These are phyloP conservation scores for Tribolium freemani DNA, from an alignment of 2,888 invertebrate species.

Conservation along the genomic window DNA sequence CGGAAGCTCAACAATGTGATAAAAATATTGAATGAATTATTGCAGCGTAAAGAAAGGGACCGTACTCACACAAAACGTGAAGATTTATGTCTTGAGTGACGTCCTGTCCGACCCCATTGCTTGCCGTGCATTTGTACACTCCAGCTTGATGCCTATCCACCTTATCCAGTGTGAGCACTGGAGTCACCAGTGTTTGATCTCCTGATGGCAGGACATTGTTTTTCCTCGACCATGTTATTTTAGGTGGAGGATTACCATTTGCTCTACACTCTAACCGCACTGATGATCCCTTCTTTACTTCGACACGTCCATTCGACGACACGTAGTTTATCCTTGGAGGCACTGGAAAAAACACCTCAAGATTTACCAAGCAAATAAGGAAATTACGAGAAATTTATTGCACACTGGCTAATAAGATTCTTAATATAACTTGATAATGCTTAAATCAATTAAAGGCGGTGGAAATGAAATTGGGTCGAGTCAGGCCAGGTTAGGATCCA, in stretches of 20 bases:
- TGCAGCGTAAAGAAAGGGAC: slow-evolving; percentile 3
- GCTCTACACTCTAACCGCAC: slow-evolving; percentile 70
- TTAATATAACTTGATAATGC: slow-evolving; percentile 28
- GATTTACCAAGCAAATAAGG: slow-evolving; percentile 1
- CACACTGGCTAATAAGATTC: slow-evolving; percentile 15
- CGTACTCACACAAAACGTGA: slow-evolving; percentile 75
- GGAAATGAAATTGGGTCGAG: slow-evolving; percentile 27
- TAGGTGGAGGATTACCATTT: slow-evolving; percentile 70
- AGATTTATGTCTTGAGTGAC: slow-evolving; percentile 74
- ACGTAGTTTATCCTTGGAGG: slow-evolving; percentile 76
- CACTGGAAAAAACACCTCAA: slow-evolving; percentile 66
- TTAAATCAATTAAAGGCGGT: slow-evolving; percentile 30
- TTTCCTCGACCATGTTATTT: slow-evolving; percentile 71
- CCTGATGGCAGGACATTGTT: slow-evolving; percentile 72
- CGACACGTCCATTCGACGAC: slow-evolving; percentile 74
- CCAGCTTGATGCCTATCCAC: slow-evolving; percentile 77
- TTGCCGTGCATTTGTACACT: slow-evolving; percentile 75
- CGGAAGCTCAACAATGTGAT: too few species aligned
- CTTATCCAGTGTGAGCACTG: slow-evolving; percentile 73
- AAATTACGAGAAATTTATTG: slow-evolving; percentile 1
- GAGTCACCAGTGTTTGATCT: slow-evolving; percentile 74
- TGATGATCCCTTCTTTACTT: slow-evolving; percentile 73
- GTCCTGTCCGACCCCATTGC: slow-evolving; percentile 75
- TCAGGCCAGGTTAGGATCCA: slow-evolving; percentile 21
- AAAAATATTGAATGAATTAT: neutral